These are phyloP conservation scores for Octodon degus DNA, from an alignment of 2,113 vertebrate genomes.

Conservation along the genomic window DNA sequence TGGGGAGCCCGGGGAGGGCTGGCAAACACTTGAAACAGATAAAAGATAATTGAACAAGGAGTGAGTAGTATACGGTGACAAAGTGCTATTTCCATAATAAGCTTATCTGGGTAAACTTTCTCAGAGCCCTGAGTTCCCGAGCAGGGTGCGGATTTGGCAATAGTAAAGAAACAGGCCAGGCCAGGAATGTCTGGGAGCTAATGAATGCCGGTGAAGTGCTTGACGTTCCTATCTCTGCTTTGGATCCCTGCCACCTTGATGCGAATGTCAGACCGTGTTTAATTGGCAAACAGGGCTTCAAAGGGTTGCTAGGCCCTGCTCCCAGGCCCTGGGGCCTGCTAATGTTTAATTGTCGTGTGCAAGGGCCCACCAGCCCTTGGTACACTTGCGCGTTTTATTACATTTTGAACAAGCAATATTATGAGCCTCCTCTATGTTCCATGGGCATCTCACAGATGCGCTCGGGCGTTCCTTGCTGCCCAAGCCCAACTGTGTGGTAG, in stretches of 20 bases:
- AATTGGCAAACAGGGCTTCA: constrained; percentile 91
- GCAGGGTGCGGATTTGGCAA: constrained; percentile 90
- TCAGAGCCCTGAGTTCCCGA: constrained; percentile 87
- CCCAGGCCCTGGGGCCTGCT: constrained; percentile 85
- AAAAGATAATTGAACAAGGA: constrained; percentile 91
- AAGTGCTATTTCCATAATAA: constrained; percentile 92
- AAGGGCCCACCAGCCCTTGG: constrained; percentile 86
- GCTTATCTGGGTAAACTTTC: constrained; percentile 88
- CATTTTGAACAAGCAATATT: constrained; percentile 79
- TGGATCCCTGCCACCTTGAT: constrained; percentile 90
- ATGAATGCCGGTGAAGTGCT: constrained; percentile 89
- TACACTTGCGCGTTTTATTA: constrained; percentile 86
- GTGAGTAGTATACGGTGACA: constrained; percentile 88
- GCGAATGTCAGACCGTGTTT: constrained; percentile 89
- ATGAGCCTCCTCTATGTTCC: constrained; percentile 70
- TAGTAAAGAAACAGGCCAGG: constrained; percentile 88
- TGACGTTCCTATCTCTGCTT: constrained; percentile 90
- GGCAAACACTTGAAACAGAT: constrained; percentile 89
- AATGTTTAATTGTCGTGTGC: constrained; percentile 90
- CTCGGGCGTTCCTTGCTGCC: constrained; percentile 54
- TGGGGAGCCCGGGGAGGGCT: constrained; percentile 82
- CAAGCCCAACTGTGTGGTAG: neutral
- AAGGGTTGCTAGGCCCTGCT: constrained; percentile 84
- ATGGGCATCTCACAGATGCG: constrained; percentile 71
- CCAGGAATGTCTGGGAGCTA: constrained; percentile 90